Evolutionary conservation across 2,113 vertebrate genomes (phyloP).

Genomic region (Perca fluviatilis): DNA sequence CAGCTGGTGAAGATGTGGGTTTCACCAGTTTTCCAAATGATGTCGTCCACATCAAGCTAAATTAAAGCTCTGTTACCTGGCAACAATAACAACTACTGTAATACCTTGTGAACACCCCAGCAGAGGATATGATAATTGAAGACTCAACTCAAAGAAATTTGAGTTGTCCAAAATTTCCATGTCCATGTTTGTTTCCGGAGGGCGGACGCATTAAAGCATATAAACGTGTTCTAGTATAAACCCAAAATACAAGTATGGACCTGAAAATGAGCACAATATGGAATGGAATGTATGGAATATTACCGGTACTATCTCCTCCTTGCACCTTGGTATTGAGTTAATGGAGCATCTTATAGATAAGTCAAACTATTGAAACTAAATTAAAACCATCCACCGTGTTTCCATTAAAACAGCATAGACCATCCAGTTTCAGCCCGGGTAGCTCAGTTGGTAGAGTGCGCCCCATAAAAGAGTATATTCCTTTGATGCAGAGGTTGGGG

Average conservation of each 20-base stretch:
- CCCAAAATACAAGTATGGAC: too few relatives aligned
- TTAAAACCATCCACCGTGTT: not conserved
- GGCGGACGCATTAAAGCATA: too few relatives aligned
- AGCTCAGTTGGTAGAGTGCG: too few relatives aligned
- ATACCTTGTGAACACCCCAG: not conserved
- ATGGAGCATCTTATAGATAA: not conserved
- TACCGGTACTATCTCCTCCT: not conserved
- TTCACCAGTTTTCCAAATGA: conserved; percentile 3
- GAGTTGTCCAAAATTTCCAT: too few relatives aligned
- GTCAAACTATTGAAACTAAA: not conserved
- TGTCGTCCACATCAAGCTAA: not conserved
- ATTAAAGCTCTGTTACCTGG: conserved; percentile 8
- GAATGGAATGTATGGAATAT: too few relatives aligned
- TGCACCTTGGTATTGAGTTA: not conserved
- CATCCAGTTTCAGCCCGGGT: not conserved
- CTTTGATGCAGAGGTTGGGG: too few relatives aligned
- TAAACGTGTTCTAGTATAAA: too few relatives aligned
- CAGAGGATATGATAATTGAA: not conserved
- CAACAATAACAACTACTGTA: conserved; percentile 13
- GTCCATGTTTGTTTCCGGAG: too few relatives aligned
- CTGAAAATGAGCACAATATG: too few relatives aligned
- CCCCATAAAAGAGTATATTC: too few relatives aligned
- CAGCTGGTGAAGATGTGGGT: not conserved
- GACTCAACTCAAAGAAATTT: too few relatives aligned
- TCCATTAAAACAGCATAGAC: not conserved